phyloP scores from a whole-genome alignment of 35 echinoderm and acorn worm genomes.

The Strongylocentrotus purpuratus region DNA sequence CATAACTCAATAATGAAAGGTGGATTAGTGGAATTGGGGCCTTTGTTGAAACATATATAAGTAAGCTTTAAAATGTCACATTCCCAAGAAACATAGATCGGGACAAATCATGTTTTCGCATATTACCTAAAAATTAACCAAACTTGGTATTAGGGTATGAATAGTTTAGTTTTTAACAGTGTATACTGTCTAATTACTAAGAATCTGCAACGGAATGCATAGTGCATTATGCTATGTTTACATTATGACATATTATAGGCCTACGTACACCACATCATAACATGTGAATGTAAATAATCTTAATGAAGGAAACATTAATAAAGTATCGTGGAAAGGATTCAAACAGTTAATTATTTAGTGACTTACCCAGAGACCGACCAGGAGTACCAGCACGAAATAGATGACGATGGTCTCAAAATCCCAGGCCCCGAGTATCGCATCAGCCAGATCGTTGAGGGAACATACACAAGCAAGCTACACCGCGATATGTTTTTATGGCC shows the following conservation, averaged over 20 bases:
- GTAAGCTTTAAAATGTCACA: no score
- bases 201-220: neutral
- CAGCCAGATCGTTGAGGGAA: neutral
- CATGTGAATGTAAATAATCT: neutral
- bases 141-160: no score
- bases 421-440: neutral
- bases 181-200: no score
- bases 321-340: neutral
- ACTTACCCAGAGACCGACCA: conserved; percentile 59
- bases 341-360: neutral
- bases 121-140: no score
- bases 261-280: neutral
- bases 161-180: no score
- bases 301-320: no score
- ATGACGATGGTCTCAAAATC: conserved; percentile 52
- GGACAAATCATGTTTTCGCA: no score
- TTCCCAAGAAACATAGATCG: no score
- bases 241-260: neutral
- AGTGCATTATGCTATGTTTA: neutral
- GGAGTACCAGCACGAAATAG: conserved; percentile 54
- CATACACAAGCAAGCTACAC: neutral
- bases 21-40: no score
- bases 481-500: neutral
- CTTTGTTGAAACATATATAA: no score
- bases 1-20: no score